Conservation (phyloP, 2,888 invertebrate species). For the Campoplex capitator region DNA sequence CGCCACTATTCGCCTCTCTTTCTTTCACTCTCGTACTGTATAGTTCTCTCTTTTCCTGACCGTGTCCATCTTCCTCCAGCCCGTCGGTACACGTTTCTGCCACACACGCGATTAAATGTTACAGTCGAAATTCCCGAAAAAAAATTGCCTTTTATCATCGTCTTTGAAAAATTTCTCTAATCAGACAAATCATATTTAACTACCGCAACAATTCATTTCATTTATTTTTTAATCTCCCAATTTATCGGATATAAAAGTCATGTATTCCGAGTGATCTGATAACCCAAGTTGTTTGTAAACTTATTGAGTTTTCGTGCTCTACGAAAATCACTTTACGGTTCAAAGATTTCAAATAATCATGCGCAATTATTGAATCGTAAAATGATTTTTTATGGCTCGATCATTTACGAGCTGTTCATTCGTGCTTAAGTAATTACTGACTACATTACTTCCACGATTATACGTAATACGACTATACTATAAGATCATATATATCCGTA, state of each 20-base stretch:
- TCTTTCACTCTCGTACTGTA: conserved; percentile 57
- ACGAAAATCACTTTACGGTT: conserved; percentile 1
- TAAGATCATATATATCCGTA: background rate
- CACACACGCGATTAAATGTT: conserved; percentile 22
- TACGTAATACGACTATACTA: background rate
- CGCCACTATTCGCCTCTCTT: conserved; percentile 61
- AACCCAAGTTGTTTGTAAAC: background rate
- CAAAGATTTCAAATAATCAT: conserved; percentile 14
- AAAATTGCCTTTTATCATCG: too few relatives aligned
- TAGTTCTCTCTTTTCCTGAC: conserved; percentile 42
- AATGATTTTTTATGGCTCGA: conserved; percentile 9
- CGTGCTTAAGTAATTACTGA: background rate
- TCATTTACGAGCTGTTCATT: conserved; percentile 10
- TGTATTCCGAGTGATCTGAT: background rate
- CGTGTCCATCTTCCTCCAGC: conserved; percentile 37
- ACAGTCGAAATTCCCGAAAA: conserved; percentile 26
- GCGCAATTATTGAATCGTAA: conserved; percentile 28
- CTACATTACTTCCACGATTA: background rate
- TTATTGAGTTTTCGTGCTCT: background rate
- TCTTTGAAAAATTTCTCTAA: too few relatives aligned
- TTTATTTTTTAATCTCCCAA: background rate
- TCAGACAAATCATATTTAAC: background rate
- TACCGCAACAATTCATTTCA: background rate
- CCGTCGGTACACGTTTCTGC: conserved; percentile 31
- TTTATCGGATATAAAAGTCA: background rate